These are phyloP conservation scores for Enteromius paludinosus DNA, from an alignment of 2,797 vertebrate species.

Conservation along the genomic window DNA sequence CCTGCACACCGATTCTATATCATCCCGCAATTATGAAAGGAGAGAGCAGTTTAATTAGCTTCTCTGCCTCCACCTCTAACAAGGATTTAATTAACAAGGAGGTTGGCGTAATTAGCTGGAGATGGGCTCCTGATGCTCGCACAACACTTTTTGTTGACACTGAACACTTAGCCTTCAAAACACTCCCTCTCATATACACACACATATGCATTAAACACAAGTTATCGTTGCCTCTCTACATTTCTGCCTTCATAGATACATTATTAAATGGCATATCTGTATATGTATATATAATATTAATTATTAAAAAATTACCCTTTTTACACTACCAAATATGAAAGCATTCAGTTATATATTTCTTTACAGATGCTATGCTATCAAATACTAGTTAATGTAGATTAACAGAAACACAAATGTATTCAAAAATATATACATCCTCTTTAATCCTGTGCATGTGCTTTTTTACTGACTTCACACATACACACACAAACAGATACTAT, in stretches of 20 bases:
- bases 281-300: neutral
- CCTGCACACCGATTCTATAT: conserved; percentile 80
- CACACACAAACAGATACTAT: conserved; percentile 57
- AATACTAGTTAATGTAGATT: conserved; percentile 26
- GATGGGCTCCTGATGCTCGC: conserved; percentile 82
- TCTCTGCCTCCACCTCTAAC: conserved; percentile 87
- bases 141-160: conserved; percentile 87
- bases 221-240: conserved; percentile 26
- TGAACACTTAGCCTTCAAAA: conserved; percentile 62
- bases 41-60: conserved; percentile 87
- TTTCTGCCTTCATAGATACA: neutral
- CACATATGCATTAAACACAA: conserved; percentile 39
- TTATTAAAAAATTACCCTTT: neutral
- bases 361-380: conserved; percentile 7
- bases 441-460: conserved; percentile 30
- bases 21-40: conserved; percentile 83
- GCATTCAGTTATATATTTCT: neutral
- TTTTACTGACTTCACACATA: conserved; percentile 28
- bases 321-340: neutral
- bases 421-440: conserved; percentile 8
- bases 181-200: conserved; percentile 24
- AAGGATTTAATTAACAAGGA: conserved; percentile 90
- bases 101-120: conserved; percentile 88
- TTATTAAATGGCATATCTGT: conserved; percentile 1
- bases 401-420: conserved; percentile 39